phyloP scores from a whole-genome alignment of 1,140 invertebrate species.

The Drosophila equinoxialis region DNA sequence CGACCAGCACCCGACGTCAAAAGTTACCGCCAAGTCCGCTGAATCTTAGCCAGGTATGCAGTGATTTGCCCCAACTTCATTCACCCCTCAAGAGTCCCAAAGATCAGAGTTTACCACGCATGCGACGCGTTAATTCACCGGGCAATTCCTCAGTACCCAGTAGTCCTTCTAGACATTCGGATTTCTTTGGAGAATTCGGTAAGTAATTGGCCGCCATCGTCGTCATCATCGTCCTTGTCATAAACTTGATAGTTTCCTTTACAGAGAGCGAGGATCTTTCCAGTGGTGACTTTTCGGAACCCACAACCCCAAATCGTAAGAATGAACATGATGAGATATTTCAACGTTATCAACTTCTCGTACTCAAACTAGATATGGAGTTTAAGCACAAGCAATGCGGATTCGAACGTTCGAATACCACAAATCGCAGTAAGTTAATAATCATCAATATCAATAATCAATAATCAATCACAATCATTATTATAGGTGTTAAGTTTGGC shows the following conservation, averaged over 20 bases:
- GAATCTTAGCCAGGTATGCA: constrained; percentile 73
- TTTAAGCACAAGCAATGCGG: constrained; percentile 89
- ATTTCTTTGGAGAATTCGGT: constrained; percentile 84
- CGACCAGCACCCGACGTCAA: constrained; percentile 51
- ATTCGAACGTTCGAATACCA: constrained; percentile 85
- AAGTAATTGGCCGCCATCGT: constrained; percentile 2
- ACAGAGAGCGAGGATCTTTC: constrained; percentile 81
- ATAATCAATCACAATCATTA: background rate
- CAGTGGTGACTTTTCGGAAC: constrained; percentile 81
- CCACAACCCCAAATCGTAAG: constrained; percentile 74
- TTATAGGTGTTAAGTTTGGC: constrained; percentile 53
- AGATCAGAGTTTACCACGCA: constrained; percentile 59
- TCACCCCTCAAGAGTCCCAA: constrained; percentile 75
- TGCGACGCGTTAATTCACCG: constrained; percentile 64
- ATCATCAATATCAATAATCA: no score
- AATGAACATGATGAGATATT: constrained; percentile 85
- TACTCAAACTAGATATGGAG: constrained; percentile 88
- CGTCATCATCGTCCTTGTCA: background rate
- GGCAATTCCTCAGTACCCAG: constrained; percentile 86
- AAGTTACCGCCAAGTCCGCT: constrained; percentile 74
- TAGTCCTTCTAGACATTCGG: constrained; percentile 86
- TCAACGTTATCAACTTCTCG: constrained; percentile 86
- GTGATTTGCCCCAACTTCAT: constrained; percentile 74
- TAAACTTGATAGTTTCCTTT: constrained; percentile 13
- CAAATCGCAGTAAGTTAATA: constrained; percentile 70